These are phyloP conservation scores for Hirtodrosophila histrioides DNA, from an alignment of 2,888 invertebrate species.

Conservation along the genomic window DNA sequence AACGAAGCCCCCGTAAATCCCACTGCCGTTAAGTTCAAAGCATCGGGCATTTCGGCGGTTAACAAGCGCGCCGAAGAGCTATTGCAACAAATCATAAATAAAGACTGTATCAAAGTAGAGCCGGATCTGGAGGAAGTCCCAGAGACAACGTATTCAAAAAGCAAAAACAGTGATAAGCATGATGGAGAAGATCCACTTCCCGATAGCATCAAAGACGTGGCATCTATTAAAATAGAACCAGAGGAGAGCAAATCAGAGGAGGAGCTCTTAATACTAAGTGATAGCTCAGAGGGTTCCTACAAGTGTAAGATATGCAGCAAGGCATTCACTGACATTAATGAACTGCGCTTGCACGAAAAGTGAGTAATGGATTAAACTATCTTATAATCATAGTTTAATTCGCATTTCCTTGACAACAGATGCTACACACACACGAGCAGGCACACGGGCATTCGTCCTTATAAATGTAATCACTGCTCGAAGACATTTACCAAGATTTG, in stretches of 20 bases:
- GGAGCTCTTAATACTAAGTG: not conserved
- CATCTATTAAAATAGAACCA: not conserved
- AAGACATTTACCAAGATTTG: not conserved
- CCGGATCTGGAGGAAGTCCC: too few species aligned
- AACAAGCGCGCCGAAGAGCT: too few species aligned
- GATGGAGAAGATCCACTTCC: too few species aligned
- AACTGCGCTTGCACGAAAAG: constrained; percentile 11
- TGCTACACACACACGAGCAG: constrained; percentile 1
- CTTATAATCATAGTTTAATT: not conserved
- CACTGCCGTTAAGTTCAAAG: too few species aligned
- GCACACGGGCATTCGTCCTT: not conserved
- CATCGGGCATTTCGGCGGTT: too few species aligned
- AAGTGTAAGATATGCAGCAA: constrained; percentile 13
- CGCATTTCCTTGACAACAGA: constrained; percentile 1
- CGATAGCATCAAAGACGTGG: not conserved
- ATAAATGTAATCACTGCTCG: constrained; percentile 10
- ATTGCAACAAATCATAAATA: too few species aligned
- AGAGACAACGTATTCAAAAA: too few species aligned
- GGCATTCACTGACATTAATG: not conserved
- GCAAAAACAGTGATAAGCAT: too few species aligned
- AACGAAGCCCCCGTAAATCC: too few species aligned
- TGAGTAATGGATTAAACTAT: not conserved
- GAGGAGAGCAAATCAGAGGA: not conserved
- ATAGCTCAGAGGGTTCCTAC: not conserved
- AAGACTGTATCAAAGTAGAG: too few species aligned